Percentiles rank a stretch among this genome's conserved stretches.
These are phyloP conservation scores for Bovichtus variegatus DNA, from an alignment of 2,797 vertebrate species.

Conservation along the genomic window DNA sequence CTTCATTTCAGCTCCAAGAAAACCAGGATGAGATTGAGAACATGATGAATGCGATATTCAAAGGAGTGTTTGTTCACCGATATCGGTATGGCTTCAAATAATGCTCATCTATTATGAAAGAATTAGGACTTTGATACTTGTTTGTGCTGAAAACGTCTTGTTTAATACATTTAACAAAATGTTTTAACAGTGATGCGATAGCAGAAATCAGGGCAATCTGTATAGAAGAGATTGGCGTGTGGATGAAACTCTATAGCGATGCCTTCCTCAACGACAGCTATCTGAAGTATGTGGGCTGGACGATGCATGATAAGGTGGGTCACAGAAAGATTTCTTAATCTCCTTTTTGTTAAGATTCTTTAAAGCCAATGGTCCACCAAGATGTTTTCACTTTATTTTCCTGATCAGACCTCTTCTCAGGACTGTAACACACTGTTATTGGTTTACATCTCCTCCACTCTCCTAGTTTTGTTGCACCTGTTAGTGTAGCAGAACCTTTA, in stretches of 20 bases:
- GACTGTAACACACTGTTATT: background rate
- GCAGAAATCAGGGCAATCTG: slow-evolving; percentile 98
- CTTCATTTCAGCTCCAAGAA: slow-evolving; percentile 94
- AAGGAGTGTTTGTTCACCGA: slow-evolving; percentile 99
- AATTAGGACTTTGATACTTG: background rate
- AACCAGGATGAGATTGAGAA: slow-evolving; percentile 99
- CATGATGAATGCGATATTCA: slow-evolving; percentile 99
- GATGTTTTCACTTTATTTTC: background rate
- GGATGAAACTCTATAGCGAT: slow-evolving; percentile 99
- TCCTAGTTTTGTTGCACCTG: background rate
- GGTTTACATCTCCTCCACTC: background rate
- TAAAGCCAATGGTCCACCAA: background rate
- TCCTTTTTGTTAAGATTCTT: background rate
- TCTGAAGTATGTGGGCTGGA: slow-evolving; percentile 98
- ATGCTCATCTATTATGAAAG: background rate
- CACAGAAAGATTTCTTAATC: background rate
- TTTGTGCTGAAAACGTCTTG: background rate
- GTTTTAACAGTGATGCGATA: slow-evolving; percentile 91
- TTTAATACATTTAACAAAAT: background rate
- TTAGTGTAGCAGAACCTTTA: background rate
- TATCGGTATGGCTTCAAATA: slow-evolving; percentile 89
- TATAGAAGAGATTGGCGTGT: slow-evolving; percentile 97
- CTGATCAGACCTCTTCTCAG: background rate
- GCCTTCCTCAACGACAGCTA: slow-evolving; percentile 99
- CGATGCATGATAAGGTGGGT: slow-evolving; percentile 96